Evolutionary conservation across 2,113 vertebrate genomes (phyloP).

Genomic region (Apus apus): DNA sequence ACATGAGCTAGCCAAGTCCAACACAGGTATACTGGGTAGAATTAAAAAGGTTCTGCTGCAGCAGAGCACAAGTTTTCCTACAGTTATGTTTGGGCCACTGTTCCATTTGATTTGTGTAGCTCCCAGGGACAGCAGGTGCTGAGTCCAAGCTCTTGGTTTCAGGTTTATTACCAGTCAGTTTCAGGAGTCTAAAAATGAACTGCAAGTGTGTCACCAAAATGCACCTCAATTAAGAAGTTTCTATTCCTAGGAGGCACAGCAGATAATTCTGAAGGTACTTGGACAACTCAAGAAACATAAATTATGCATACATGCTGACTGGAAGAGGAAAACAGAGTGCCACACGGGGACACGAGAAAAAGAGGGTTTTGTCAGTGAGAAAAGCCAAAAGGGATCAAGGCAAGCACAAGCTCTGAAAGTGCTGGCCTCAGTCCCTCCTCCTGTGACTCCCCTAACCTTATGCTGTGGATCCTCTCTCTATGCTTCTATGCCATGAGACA

Average conservation of each 20-base stretch:
- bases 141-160: neutral
- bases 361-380: neutral
- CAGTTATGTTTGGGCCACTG: no score
- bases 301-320: neutral
- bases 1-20: neutral
- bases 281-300: neutral
- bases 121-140: neutral
- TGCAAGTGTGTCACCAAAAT: neutral
- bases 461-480: neutral
- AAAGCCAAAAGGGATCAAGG: neutral
- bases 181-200: neutral
- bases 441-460: neutral
- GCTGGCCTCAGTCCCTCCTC: neutral
- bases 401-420: neutral
- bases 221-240: neutral
- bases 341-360: neutral
- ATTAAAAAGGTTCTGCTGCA: neutral
- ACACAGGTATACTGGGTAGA: accelerated
- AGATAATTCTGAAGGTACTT: neutral
- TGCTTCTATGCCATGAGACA: neutral
- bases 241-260: neutral
- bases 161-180: neutral
- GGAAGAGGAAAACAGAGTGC: neutral
- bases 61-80: neutral
- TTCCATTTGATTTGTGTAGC: neutral